phyloP scores from a whole-genome alignment of 2,797 vertebrate species.

The Lagothrix lagotricha region DNA sequence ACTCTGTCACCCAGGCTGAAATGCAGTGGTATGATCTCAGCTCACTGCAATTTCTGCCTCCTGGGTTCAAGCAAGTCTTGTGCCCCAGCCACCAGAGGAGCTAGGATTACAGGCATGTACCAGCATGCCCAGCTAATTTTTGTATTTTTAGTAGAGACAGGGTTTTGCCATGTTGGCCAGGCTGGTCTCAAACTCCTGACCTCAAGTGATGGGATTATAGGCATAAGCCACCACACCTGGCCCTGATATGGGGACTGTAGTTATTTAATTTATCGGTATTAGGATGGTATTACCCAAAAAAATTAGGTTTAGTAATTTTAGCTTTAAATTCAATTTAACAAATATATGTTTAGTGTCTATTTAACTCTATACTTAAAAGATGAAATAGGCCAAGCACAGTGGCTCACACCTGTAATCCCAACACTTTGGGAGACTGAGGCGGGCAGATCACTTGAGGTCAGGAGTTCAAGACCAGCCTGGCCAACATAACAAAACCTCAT shows the following conservation, averaged over 20 bases:
- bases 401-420: no score
- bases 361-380: background rate
- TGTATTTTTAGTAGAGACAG: background rate
- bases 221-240: background rate
- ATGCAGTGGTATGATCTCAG: background rate
- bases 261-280: background rate
- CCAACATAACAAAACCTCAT: no score
- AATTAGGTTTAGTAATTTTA: background rate
- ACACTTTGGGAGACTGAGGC: no score
- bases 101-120: background rate
- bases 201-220: background rate
- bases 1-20: background rate
- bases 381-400: background rate
- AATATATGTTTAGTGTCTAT: background rate
- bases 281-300: conserved; percentile 1
- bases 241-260: background rate
- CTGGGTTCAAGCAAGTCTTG: background rate
- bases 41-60: background rate
- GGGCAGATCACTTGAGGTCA: no score
- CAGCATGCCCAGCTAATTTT: background rate
- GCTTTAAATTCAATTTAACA: conserved; percentile 31
- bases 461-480: no score
- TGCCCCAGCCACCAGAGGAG: background rate
- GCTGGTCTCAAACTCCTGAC: background rate
- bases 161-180: background rate